Evolutionary conservation across 2,888 invertebrate genomes (phyloP).

Genomic region (Dasysyrphus tricinctus): DNA sequence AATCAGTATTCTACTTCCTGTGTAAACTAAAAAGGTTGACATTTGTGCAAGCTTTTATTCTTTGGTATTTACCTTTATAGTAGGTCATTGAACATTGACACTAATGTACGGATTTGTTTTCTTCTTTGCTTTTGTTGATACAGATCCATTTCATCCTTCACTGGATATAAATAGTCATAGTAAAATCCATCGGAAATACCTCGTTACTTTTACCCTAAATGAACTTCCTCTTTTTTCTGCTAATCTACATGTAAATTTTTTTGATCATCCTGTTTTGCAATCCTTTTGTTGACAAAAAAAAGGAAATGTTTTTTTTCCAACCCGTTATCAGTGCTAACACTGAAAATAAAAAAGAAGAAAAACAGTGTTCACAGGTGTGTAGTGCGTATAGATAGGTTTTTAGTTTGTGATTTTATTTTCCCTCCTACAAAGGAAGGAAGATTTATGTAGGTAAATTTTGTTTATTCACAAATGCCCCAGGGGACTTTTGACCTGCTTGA

Average conservation of each 20-base stretch:
- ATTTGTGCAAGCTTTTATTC: not conserved
- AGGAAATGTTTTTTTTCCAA: not conserved
- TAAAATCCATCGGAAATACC: conserved; percentile 3
- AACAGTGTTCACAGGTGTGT: not conserved
- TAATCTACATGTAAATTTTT: conserved; percentile 12
- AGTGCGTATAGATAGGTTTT: too few relatives aligned
- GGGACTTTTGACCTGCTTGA: not conserved
- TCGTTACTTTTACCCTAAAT: conserved; percentile 12
- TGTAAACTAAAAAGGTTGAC: not conserved
- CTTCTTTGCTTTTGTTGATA: not conserved
- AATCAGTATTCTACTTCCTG: not conserved
- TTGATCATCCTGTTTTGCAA: conserved; percentile 11
- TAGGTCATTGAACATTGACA: conserved; percentile 24
- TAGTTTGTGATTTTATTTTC: not conserved
- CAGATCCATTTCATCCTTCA: not conserved
- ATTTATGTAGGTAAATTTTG: too few relatives aligned
- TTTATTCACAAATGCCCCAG: not conserved
- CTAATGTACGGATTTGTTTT: not conserved
- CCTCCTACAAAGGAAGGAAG: too few relatives aligned
- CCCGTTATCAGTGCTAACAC: not conserved
- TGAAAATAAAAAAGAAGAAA: not conserved
- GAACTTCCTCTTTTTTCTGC: conserved; percentile 11
- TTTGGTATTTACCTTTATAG: not conserved
- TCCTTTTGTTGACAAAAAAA: not conserved
- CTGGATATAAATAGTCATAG: not conserved